Evolutionary conservation across 92 coral and sea anemone genomes (phyloP), one percentile per base, ranked within the genome.

Genomic region (Epizoanthus scotinus): DNA sequence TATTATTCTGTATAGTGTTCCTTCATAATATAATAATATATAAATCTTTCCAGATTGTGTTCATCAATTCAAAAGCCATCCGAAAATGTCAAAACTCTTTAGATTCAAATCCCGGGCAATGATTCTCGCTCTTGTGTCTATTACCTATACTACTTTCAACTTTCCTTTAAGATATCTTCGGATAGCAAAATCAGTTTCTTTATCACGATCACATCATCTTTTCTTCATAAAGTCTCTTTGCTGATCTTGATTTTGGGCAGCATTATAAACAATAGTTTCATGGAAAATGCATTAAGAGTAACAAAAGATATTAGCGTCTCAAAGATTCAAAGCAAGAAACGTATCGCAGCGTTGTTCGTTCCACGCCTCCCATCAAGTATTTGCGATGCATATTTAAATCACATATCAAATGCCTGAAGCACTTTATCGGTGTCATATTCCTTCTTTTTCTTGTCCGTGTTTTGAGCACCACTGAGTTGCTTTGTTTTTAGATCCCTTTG

Each of bases 401-500:
- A 64, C 81, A 75, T 38, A 22, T 75, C 81, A 75, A 75, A 75
- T 26, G 81, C 81, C 49, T 75, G 81, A 38, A 75, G 81, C 58
- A 75, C 81, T 8, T 13, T 55, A 15, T 19, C 61, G 2, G 68
- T 38, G 53, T 58, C 55, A 24, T 58, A 31, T 21, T 75, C 81
- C 27, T 59, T 59, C 66, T 58, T 75, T 59, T 75, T 38, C 22
- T 6, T 28, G 27, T 75, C 14, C 49, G 6, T 5, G 15, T 19
- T 67, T 38, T 22, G 34, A 36, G 2, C 44, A 42, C 12, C 26
- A 13, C 17, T 21, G 67, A 6, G 14, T 42, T 54, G 14, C 18
- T 58, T 59, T 56, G 59, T 57, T 7, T n/a, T 53, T 3, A 8
- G 25, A 34, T 12, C 31, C 26, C 40, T 49, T 5, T 13, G 52